These are phyloP conservation scores for Alitta virens DNA, from an alignment of 2,888 invertebrate species.

Conservation along the genomic window DNA sequence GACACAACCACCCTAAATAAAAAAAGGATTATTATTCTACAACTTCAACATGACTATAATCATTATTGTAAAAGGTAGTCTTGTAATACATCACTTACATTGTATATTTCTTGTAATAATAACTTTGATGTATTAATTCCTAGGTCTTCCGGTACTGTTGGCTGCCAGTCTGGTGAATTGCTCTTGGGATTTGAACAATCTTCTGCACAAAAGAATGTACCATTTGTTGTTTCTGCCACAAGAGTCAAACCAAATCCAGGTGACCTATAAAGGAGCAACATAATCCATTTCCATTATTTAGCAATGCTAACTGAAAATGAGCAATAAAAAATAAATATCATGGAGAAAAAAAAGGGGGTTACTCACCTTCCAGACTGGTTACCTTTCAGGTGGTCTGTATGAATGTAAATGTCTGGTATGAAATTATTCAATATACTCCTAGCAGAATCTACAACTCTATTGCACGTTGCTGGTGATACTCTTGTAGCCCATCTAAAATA, in stretches of 20 bases:
- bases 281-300: too few relatives aligned
- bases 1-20: conserved; percentile 75
- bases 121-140: conserved; percentile 78
- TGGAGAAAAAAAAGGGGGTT: too few relatives aligned
- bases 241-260: conserved; percentile 84
- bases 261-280: conserved; percentile 47
- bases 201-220: conserved; percentile 60
- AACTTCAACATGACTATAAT: background rate
- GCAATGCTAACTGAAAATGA: too few relatives aligned
- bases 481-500: conserved; percentile 67
- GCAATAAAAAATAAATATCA: background rate
- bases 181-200: conserved; percentile 56
- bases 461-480: conserved; percentile 90
- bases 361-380: conserved; percentile 74
- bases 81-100: conserved; percentile 38
- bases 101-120: conserved; percentile 83
- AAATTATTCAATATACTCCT: conserved; percentile 88
- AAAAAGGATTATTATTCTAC: background rate
- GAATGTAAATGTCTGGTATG: conserved; percentile 91
- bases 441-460: conserved; percentile 87
- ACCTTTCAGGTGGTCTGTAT: conserved; percentile 88
- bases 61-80: too few relatives aligned
- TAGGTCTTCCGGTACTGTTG: conserved; percentile 84
- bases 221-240: conserved; percentile 87
- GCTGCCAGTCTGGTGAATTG: conserved; percentile 59